phyloP scores from a whole-genome alignment of 2,888 invertebrate species.

The Muschampia plurimacula region DNA sequence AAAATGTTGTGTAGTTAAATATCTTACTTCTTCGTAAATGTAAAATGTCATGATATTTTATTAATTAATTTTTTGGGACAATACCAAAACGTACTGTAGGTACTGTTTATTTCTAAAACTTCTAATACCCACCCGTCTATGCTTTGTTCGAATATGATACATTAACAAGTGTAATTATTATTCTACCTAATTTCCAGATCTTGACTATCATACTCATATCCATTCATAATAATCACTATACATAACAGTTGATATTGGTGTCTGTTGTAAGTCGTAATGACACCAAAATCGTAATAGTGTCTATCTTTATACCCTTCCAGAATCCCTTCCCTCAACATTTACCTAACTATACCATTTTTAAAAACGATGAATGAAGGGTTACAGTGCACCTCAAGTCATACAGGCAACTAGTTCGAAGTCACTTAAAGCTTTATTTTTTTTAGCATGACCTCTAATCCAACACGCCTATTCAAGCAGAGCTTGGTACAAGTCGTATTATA shows the following conservation, averaged over 20 bases:
- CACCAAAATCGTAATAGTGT: neutral
- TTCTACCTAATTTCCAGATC: neutral
- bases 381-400: neutral
- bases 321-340: neutral
- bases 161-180: neutral
- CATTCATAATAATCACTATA: neutral
- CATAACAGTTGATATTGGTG: neutral
- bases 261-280: neutral
- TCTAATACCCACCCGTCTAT: neutral
- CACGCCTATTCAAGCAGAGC: neutral
- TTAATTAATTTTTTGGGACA: neutral
- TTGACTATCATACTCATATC: constrained; percentile 6
- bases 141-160: neutral
- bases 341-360: neutral
- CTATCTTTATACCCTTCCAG: neutral
- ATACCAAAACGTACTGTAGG: neutral
- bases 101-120: neutral
- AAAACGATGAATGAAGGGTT: neutral
- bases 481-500: neutral
- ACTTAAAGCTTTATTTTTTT: neutral
- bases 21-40: neutral
- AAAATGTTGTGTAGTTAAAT: neutral
- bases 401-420: neutral
- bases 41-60: neutral
- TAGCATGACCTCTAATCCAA: neutral